These are phyloP conservation scores for Phacellophora camtschatica DNA, from an alignment of 30 jellyfish, hydroid and myxozoan genomes.

Conservation along the genomic window DNA sequence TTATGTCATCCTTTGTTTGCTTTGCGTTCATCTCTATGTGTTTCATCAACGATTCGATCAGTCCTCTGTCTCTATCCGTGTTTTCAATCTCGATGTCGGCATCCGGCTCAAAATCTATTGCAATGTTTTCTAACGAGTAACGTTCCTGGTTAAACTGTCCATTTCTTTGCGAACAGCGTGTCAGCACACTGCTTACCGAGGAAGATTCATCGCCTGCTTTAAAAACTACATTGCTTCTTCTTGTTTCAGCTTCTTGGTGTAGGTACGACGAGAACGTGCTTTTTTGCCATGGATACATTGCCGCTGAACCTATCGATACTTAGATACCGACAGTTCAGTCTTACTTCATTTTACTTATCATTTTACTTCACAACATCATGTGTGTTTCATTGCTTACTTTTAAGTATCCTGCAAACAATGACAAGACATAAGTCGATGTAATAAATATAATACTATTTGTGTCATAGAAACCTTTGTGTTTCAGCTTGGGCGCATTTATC, in stretches of 20 bases:
- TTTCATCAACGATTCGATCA: conserved; percentile 55
- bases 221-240: not conserved
- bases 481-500: no score
- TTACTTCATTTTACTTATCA: not conserved
- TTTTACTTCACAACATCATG: no score
- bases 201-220: not conserved
- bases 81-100: conserved; percentile 21
- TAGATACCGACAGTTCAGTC: not conserved
- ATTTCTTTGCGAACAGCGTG: not conserved
- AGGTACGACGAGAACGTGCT: not conserved
- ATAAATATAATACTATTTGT: no score
- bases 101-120: conserved; percentile 26
- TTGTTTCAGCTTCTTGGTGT: not conserved
- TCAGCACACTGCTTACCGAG: conserved; percentile 30
- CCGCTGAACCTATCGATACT: not conserved
- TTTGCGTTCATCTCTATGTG: conserved; percentile 48
- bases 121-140: conserved; percentile 43
- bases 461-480: no score
- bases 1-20: not conserved
- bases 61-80: conserved; percentile 44
- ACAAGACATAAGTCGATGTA: no score
- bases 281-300: conserved; percentile 55
- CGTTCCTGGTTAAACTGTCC: not conserved
- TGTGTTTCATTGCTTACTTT: no score
- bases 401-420: no score